A percentile compares a stretch with the other conserved stretches of the same genome.
Evolutionary conservation across 2,797 vertebrate species (phyloP).

Genomic region (Chromis chromis): DNA sequence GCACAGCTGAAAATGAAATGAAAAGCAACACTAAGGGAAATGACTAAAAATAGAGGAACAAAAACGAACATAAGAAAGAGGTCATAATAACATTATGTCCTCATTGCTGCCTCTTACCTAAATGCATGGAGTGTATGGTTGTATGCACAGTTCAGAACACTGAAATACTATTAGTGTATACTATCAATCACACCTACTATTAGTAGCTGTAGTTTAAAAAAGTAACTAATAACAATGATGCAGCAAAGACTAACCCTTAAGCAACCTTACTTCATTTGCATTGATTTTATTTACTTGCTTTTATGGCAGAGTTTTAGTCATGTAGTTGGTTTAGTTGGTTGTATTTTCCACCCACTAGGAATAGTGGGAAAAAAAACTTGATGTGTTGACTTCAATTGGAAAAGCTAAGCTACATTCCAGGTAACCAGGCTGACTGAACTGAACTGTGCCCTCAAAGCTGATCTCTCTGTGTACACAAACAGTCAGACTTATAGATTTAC

Average conservation of each 20-base stretch:
- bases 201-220: neutral
- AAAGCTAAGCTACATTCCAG: neutral
- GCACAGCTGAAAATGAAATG: neutral
- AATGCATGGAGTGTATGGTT: neutral
- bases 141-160: neutral
- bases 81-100: too few relatives aligned
- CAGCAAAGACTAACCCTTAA: neutral
- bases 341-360: neutral
- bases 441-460: constrained; percentile 17
- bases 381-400: constrained; percentile 2
- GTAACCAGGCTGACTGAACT: neutral
- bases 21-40: neutral
- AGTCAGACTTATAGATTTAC: constrained; percentile 6
- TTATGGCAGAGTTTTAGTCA: neutral
- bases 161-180: neutral
- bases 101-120: too few relatives aligned
- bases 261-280: neutral
- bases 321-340: neutral
- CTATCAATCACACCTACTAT: neutral
- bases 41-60: neutral
- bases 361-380: neutral
- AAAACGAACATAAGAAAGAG: neutral
- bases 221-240: neutral
- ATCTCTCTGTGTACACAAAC: constrained; percentile 1
- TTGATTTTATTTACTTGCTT: neutral